phyloP scores from a whole-genome alignment of 23 tunicate species.

The Trididemnum clinides region DNA sequence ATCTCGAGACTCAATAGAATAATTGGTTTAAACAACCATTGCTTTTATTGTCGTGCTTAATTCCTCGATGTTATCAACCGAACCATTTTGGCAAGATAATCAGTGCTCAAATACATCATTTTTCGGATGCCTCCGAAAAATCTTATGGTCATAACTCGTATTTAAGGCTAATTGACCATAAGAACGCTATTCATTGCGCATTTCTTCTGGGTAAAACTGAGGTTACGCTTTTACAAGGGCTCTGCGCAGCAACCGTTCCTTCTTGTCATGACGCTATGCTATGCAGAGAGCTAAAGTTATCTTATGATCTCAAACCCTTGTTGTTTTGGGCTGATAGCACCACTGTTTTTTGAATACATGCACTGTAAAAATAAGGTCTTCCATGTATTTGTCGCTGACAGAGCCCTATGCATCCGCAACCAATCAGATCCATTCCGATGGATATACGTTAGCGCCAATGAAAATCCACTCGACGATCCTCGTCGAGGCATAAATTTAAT shows the following conservation, averaged over 20 bases:
- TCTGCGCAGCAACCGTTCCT: conserved; percentile 48
- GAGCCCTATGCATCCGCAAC: conserved; percentile 33
- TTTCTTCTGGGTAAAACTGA: conserved; percentile 40
- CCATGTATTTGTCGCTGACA: conserved; percentile 62
- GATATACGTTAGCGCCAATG: conserved; percentile 35
- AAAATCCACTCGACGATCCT: conserved; percentile 54
- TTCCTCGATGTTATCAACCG: conserved; percentile 50
- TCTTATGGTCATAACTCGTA: conserved; percentile 54
- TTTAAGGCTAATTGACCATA: conserved; percentile 6
- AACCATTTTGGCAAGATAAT: conserved; percentile 5
- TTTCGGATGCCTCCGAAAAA: conserved; percentile 57
- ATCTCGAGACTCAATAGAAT: background rate
- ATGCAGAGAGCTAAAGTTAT: conserved; percentile 19
- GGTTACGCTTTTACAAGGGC: conserved; percentile 43
- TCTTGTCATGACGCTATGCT: conserved; percentile 9
- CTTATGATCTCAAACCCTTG: background rate
- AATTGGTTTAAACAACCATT: conserved; percentile 18
- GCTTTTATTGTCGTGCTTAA: background rate
- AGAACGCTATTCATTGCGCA: conserved; percentile 20
- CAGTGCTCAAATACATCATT: conserved; percentile 36
- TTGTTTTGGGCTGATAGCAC: conserved; percentile 64
- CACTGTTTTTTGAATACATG: conserved; percentile 47
- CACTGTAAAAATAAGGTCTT: conserved; percentile 11
- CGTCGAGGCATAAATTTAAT: conserved; percentile 35
- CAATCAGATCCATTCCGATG: conserved; percentile 24